Evolutionary conservation across 2,888 invertebrate species (phyloP).

Genomic region (Blera fallax): DNA sequence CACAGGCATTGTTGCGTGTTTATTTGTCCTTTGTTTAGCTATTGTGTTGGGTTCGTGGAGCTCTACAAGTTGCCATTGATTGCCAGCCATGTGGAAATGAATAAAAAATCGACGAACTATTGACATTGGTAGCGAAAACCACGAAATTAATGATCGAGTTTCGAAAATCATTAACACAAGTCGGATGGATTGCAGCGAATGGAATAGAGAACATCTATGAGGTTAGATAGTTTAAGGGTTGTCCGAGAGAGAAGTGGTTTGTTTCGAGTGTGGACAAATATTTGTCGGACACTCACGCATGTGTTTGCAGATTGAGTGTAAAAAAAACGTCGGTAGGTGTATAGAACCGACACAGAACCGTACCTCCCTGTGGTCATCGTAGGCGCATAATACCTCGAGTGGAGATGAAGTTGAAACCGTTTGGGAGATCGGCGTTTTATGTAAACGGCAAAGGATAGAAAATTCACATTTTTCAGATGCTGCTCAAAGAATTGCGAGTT

Average conservation of each 20-base stretch:
- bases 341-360: too few relatives aligned
- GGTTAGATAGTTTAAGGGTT: neutral
- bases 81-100: conserved; percentile 55
- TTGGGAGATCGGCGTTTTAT: too few relatives aligned
- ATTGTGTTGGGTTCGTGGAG: conserved; percentile 19
- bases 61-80: conserved; percentile 68
- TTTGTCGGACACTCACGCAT: too few relatives aligned
- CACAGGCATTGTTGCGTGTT: conserved; percentile 54
- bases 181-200: neutral
- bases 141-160: conserved; percentile 46
- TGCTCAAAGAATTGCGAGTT: too few relatives aligned
- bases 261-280: too few relatives aligned
- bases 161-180: neutral
- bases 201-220: conserved; percentile 2
- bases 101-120: conserved; percentile 41
- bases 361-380: too few relatives aligned
- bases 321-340: too few relatives aligned
- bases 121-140: conserved; percentile 42
- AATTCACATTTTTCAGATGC: too few relatives aligned
- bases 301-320: too few relatives aligned
- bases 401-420: too few relatives aligned
- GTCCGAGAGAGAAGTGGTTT: neutral
- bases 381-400: too few relatives aligned
- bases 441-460: too few relatives aligned
- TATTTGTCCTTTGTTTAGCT: conserved; percentile 57